phyloP scores from a whole-genome alignment of 2,113 vertebrate genomes.

The Catharus minimus region DNA sequence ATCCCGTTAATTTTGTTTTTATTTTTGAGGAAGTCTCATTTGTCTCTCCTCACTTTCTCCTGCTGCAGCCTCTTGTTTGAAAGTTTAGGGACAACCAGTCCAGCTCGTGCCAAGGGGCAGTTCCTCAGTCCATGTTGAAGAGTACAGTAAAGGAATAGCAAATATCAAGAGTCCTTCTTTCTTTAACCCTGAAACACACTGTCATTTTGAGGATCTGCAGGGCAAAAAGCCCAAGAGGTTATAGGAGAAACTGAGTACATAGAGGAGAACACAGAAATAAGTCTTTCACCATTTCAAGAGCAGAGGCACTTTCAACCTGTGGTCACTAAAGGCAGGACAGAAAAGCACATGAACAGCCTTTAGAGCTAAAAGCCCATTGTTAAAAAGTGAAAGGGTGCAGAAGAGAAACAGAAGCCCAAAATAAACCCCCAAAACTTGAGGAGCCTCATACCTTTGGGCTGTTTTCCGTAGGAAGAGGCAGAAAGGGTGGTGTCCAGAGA shows the following conservation, averaged over 20 bases:
- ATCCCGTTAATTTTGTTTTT: neutral
- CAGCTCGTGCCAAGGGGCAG: fast-evolving
- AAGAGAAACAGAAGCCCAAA: neutral
- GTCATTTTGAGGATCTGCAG: neutral
- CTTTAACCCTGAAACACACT: neutral
- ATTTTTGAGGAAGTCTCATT: neutral
- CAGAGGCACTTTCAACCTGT: neutral
- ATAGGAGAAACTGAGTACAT: fast-evolving
- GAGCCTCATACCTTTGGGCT: neutral
- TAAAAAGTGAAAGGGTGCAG: neutral
- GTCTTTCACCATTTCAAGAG: neutral
- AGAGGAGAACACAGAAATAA: neutral
- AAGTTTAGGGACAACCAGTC: neutral
- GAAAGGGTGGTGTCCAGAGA: neutral
- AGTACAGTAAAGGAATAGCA: neutral
- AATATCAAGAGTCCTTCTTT: neutral
- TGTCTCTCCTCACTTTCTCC: neutral
- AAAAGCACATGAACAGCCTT: neutral
- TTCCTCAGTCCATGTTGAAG: neutral
- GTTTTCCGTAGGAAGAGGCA: neutral
- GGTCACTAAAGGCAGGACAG: neutral
- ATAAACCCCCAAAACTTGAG: neutral
- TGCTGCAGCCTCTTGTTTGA: neutral
- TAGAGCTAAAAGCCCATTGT: neutral
- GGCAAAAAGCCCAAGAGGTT: neutral